Conservation (phyloP, 2,888 invertebrate species). For the Creontiades dilutus region DNA sequence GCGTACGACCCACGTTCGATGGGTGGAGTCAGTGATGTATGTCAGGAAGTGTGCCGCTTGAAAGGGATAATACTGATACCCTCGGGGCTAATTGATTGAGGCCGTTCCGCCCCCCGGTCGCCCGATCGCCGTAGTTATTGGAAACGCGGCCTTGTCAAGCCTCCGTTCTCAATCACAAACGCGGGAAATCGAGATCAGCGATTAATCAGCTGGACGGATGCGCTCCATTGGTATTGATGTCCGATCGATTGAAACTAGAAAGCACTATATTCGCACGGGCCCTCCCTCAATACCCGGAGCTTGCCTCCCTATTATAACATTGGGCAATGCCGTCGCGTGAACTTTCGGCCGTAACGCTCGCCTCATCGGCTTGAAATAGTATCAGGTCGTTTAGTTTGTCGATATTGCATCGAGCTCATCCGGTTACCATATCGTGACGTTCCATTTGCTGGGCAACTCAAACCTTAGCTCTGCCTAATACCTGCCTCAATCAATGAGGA, state of each 20-base stretch:
- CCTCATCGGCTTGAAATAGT: too few relatives aligned
- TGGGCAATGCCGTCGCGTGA: too few relatives aligned
- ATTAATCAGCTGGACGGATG: conserved; percentile 23
- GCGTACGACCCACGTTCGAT: not conserved
- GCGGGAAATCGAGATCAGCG: conserved; percentile 22
- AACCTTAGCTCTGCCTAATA: too few relatives aligned
- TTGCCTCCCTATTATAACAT: too few relatives aligned
- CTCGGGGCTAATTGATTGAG: conserved; percentile 20
- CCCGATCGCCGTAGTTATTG: conserved; percentile 7
- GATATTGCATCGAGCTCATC: too few relatives aligned
- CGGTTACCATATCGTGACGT: too few relatives aligned
- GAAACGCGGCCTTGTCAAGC: conserved; percentile 35
- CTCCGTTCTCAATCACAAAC: conserved; percentile 19
- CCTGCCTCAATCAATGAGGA: too few relatives aligned
- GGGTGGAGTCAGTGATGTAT: not conserved
- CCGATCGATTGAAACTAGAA: conserved; percentile 28
- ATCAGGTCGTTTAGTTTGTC: too few relatives aligned
- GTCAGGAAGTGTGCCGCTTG: conserved; percentile 2
- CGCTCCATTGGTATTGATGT: conserved; percentile 27
- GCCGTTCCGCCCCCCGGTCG: not conserved
- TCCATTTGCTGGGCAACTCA: too few relatives aligned
- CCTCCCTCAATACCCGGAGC: not conserved
- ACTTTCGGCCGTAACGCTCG: too few relatives aligned
- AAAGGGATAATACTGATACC: not conserved
- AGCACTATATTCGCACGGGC: not conserved